Base-by-base conservation (phyloP, 1,140 invertebrate species). In the Sinonovacula constricta region DNA sequence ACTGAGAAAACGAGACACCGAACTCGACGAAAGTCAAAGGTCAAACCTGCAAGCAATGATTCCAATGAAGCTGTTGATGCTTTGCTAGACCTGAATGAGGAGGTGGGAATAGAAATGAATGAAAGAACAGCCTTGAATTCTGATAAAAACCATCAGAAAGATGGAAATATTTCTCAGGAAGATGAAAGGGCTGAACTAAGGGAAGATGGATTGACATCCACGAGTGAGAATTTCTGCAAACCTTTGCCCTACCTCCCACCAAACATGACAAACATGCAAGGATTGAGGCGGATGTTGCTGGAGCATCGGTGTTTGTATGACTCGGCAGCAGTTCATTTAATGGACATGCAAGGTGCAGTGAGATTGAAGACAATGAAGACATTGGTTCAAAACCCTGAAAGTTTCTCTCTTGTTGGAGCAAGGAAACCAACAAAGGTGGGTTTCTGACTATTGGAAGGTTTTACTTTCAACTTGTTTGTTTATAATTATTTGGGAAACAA, bases 221-320 rank as follows among this genome's bases (percentile, higher is more conserved):
- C n/a, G n/a, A n/a, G n/a, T n/a, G 24, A 12, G 1, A 26, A n/a
- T 10, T 49, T 45, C 71, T 34, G 62, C 18, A 59, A 63, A n/a
- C 45, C 53, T 3, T 45, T 81, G 1, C 81, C 81, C 1, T 70
- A 71, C 45, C 57, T 79, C 4, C 81, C 81, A 2, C 81, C 81
- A 5, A 82, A 83, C 36, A 2, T 18, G 30, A 69, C 54, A 7
- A 63, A 70, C 14, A 22, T 78, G 4, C 45, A 31, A 18, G 72
- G 62, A 30, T 68, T 81, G 62, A 85, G 34, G 49, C 26, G 24
- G 15, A 49, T 71, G 36, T 39, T 85, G 34, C 60, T 62, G 39
- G 67, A 78, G 36, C 68, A 80, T 51, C 63, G 51, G 26, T 71
- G 24, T 36, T 71, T 80, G 24, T 79, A 66, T 33, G 59, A 72